Evolutionary conservation across 1,140 invertebrate genomes (phyloP).

Genomic region (Archegozetes longisetosus): DNA sequence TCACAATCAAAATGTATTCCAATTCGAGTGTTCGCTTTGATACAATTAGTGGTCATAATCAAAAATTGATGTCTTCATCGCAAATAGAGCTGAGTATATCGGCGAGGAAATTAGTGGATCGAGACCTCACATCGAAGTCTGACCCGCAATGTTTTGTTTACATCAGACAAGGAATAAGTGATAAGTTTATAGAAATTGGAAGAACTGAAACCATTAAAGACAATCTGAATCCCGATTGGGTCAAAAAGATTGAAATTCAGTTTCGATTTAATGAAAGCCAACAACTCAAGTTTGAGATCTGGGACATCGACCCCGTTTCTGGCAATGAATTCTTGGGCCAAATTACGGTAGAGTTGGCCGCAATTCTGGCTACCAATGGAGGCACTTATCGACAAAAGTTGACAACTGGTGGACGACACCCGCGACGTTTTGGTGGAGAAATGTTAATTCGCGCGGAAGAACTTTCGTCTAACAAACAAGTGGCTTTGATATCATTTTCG

Average conservation of each 20-base stretch:
- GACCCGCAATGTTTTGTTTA: constrained; percentile 43
- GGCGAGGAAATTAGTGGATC: constrained; percentile 38
- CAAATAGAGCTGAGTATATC: constrained; percentile 7
- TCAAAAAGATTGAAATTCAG: constrained; percentile 34
- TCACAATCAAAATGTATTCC: background rate
- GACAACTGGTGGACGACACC: background rate
- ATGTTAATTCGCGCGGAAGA: constrained; percentile 34
- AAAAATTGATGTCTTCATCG: background rate
- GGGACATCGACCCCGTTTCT: constrained; percentile 16
- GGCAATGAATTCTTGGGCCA: constrained; percentile 37
- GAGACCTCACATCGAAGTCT: constrained; percentile 42
- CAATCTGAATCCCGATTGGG: constrained; percentile 37
- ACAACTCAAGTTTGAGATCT: constrained; percentile 26
- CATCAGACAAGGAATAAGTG: background rate
- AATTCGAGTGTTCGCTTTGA: background rate
- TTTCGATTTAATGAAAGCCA: constrained; percentile 38
- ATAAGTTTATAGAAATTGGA: constrained; percentile 27
- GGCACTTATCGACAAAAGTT: constrained; percentile 24
- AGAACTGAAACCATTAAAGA: constrained; percentile 37
- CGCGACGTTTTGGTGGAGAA: background rate
- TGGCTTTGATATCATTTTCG: constrained; percentile 20
- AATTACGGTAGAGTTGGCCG: constrained; percentile 33
- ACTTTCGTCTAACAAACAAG: constrained; percentile 33
- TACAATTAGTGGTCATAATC: background rate
- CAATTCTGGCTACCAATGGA: constrained; percentile 31